These are phyloP conservation scores for Priocnemis perturbator DNA, from an alignment of 2,888 invertebrate species.

Conservation along the genomic window DNA sequence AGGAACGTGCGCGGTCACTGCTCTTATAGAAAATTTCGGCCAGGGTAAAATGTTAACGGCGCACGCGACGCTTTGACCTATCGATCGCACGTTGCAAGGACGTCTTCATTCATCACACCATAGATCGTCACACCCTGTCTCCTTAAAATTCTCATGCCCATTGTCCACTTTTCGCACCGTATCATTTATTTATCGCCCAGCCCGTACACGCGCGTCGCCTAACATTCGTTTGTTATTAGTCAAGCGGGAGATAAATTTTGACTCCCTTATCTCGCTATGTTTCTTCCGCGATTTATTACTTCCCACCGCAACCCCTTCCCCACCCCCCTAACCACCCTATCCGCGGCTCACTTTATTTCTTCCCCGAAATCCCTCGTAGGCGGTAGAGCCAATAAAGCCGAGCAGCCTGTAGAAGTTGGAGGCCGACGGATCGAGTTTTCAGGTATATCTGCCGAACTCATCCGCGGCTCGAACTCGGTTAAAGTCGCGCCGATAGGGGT, in stretches of 20 bases:
- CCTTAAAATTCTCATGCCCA: background rate
- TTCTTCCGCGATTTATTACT: no score
- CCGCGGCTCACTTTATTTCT: no score
- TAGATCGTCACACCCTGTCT: background rate
- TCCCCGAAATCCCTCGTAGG: no score
- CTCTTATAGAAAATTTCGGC: conserved; percentile 48
- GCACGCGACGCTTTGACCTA: conserved; percentile 27
- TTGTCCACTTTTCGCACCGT: background rate
- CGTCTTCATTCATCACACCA: conserved; percentile 34
- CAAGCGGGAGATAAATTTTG: no score
- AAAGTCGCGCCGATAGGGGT: conserved; percentile 51
- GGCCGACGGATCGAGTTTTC: conserved; percentile 35
- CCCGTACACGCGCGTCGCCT: background rate
- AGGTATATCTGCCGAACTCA: conserved; percentile 27
- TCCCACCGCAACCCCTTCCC: no score
- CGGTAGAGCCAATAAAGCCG: conserved; percentile 3
- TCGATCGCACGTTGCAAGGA: conserved; percentile 37
- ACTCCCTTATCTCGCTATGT: no score
- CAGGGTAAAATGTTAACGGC: conserved; percentile 19
- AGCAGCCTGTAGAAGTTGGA: conserved; percentile 26
- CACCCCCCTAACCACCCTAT: no score
- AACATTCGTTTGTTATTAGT: no score
- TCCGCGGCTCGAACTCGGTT: conserved; percentile 55
- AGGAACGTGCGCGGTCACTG: conserved; percentile 53
- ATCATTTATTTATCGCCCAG: background rate